Base-by-base conservation (phyloP, 2,797 vertebrate species). In the Pangasius mekongensis region DNA sequence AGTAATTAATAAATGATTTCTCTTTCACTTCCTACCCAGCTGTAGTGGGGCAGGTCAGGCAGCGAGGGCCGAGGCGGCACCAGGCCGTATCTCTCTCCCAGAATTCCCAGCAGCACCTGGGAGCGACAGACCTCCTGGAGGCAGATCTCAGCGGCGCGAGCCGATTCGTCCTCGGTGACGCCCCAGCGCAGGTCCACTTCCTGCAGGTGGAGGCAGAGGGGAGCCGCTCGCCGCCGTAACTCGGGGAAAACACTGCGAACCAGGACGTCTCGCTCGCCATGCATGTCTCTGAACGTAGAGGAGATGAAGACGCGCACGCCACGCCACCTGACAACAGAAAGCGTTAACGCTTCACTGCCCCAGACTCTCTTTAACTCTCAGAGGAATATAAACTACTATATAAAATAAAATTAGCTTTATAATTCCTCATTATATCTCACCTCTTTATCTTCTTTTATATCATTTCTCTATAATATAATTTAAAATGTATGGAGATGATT, bases 201-300 rank as follows among this genome's bases (percentile, higher is more conserved):
- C 67, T 97, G 97, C 89, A 98, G 91, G 58, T 94, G 93, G 91
- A 98, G 94, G 90, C 90, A 91, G 92, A 96, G 94, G 0, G 91
- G 88, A 0, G 96, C 96, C 0, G 94, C 96, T 0, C 96, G 95
- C 0, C 96, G 96, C 3, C 97, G 95, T 24, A 98, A 94, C 86
- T 97, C 97, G 0, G 97, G 97, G 91, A 98, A 96, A 78, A 98
- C 94, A 0, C 91, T 93, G 5, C 95, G 95, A 81, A 97, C 95
- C 90, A 98, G 88, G 84, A 97, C 69, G 91, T 98, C 97, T 0
- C 98, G 95, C 93, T 98, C 98, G 0, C 96, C 95, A 0, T 97
- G 96, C 97, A 98, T 98, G 95, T 98, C 98, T 86, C 97, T 95
- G 93, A 98, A 98, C 16, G 98, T 98, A 87, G 97, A 98, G 20